Percentiles rank a stretch among this genome's conserved stretches.
These are phyloP conservation scores for Colaptes auratus DNA, from an alignment of 2,113 vertebrate species.

Conservation along the genomic window DNA sequence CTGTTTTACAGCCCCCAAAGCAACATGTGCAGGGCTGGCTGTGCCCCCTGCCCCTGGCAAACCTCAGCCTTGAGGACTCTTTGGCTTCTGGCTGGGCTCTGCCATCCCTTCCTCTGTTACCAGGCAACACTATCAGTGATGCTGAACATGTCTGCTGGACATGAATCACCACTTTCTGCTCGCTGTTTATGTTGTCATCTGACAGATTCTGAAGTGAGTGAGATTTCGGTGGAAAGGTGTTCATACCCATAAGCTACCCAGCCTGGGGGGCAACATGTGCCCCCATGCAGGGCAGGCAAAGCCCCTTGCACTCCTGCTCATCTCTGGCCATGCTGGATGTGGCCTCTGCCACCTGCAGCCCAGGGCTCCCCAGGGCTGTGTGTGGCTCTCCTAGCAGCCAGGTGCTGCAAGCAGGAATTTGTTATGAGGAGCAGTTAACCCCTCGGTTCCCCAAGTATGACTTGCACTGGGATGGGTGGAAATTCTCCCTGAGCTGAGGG, in stretches of 20 bases:
- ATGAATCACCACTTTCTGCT: conserved; percentile 37
- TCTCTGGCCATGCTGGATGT: not conserved
- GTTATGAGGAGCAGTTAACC: not conserved
- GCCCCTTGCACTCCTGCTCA: not conserved
- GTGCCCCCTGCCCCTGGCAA: not conserved
- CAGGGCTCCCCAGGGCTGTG: not conserved
- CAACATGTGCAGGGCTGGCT: not conserved
- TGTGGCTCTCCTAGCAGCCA: not conserved
- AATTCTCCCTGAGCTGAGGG: not conserved
- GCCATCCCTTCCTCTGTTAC: conserved; percentile 34
- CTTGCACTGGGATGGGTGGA: not conserved
- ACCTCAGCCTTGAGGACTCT: not conserved
- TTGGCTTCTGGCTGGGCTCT: not conserved
- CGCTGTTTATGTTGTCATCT: not conserved
- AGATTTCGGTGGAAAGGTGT: not conserved
- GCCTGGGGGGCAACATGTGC: rapidly evolving
- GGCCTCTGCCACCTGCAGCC: not conserved
- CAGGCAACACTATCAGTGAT: conserved; percentile 55
- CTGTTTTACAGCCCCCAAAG: not conserved
- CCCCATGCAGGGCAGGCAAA: rapidly evolving
- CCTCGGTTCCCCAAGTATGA: not conserved
- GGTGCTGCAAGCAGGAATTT: not conserved
- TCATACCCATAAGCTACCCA: rapidly evolving
- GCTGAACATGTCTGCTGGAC: conserved; percentile 15
- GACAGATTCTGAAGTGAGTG: not conserved